phyloP scores from a whole-genome alignment of 2,888 invertebrate genomes.

The Acronicta alni region DNA sequence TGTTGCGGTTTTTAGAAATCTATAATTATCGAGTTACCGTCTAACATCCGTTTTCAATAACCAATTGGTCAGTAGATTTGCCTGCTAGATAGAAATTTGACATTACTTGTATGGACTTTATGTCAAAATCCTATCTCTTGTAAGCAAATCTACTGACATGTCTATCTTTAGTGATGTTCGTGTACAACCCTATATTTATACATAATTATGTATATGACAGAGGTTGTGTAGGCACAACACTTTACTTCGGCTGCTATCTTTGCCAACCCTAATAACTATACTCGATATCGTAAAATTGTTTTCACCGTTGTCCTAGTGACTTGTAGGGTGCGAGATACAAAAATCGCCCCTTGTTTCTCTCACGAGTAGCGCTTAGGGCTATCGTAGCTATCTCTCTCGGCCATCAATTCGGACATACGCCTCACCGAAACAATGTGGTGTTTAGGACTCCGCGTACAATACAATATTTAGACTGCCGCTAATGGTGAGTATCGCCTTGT shows the following conservation, averaged over 20 bases:
- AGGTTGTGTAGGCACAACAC: no score
- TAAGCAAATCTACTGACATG: no score
- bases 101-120: no score
- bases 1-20: no score
- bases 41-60: no score
- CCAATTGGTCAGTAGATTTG: no score
- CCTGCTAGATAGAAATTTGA: no score
- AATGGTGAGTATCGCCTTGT: constrained; percentile 77
- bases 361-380: constrained; percentile 52
- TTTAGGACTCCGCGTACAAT: constrained; percentile 73
- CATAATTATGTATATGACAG: no score
- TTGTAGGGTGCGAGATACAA: constrained; percentile 37
- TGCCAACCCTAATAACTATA: constrained; percentile 14
- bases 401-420: constrained; percentile 75
- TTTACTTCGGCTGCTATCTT: not conserved
- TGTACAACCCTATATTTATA: no score
- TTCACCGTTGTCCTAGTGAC: constrained; percentile 26
- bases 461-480: constrained; percentile 77
- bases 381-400: constrained; percentile 65
- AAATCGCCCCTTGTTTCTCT: constrained; percentile 31
- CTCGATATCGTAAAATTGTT: constrained; percentile 20
- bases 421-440: constrained; percentile 76
- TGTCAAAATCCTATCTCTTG: no score
- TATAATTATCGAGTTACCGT: no score
- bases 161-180: no score